Evolutionary conservation across 2,113 vertebrate species (phyloP), one percentile per base, ranked within the genome.

Genomic region (Rhinopomastus cyanomelas): DNA sequence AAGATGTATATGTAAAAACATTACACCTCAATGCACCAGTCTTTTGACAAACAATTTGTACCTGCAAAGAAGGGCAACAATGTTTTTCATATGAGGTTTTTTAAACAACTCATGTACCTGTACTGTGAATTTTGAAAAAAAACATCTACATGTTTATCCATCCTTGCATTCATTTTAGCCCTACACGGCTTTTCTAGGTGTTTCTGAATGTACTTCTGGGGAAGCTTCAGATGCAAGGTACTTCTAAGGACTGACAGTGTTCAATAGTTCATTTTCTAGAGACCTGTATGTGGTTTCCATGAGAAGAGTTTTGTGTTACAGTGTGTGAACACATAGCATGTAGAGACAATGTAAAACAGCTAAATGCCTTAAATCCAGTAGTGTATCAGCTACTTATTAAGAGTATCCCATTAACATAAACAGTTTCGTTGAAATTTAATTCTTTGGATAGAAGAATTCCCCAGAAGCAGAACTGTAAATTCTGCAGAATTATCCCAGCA

Each of bases 241-340:
- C 9, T 46, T 27, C 46, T 46, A 67, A 12, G 53, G 75, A 42
- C 30, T 12, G 14, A 6, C 39, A 52, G 36, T 5, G 27, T 79
- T n/a, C 49, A 73, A 4, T 3, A 32, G 42, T 5, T 68, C 2
- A 29, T n/a, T 39, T 91, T 34, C 59, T 37, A 46, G 22, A 79
- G 25, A 72, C 2, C 3, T 0, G 17, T 23, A 17, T 2, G 20
- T 32, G 25, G 11, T 29, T 91, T 75, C 65, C n/a, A 42, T 15
- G n/a, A 72, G 42, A 48, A 6, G 27, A 86, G 10, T 27, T 8
- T n/a, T n/a, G 15, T 5, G 16, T n/a, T 32, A 74, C 9, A 51
- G n/a, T 3, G 2, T 4, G 37, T 32, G 42, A 79, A 60, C 14
- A 39, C 2, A 20, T 0, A 39, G 36, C 21, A 52, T 0, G 2